Conservation (phyloP, 2,888 invertebrate species). For the Camponotus fellah region DNA sequence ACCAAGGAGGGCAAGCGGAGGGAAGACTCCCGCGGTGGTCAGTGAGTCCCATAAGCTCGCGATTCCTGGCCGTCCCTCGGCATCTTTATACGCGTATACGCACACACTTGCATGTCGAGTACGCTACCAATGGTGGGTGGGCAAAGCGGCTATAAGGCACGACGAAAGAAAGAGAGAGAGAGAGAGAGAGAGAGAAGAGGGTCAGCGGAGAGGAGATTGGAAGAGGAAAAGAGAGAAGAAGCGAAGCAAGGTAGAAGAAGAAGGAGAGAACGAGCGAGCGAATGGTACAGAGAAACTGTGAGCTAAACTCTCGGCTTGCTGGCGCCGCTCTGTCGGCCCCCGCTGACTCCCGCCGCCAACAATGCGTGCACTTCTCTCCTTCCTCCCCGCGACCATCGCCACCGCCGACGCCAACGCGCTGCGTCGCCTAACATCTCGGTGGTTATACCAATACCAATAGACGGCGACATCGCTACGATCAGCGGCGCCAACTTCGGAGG, state of each 20-base stretch:
- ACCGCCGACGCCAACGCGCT: constrained; percentile 60
- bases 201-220: constrained; percentile 31
- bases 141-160: constrained; percentile 34
- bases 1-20: constrained; percentile 19
- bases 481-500: constrained; percentile 45
- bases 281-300: constrained; percentile 68
- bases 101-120: constrained; percentile 24
- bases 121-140: constrained; percentile 37
- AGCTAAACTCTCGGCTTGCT: constrained; percentile 77
- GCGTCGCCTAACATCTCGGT: constrained; percentile 48
- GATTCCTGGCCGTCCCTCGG: constrained; percentile 52
- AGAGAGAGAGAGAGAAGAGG: constrained; percentile 11
- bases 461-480: constrained; percentile 45
- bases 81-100: constrained; percentile 18
- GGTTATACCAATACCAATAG: constrained; percentile 34
- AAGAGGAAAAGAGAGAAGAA: constrained; percentile 41
- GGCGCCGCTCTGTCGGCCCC: constrained; percentile 82
- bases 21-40: constrained; percentile 63
- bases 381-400: constrained; percentile 36
- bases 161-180: constrained; percentile 35
- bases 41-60: constrained; percentile 61
- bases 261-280: constrained; percentile 53
- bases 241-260: constrained; percentile 38
- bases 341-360: constrained; percentile 79
- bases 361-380: constrained; percentile 74